Percentiles rank a stretch among this genome's conserved stretches.
phyloP scores from a whole-genome alignment of 2,888 invertebrate genomes.

The Glyphotaelius pellucidus region DNA sequence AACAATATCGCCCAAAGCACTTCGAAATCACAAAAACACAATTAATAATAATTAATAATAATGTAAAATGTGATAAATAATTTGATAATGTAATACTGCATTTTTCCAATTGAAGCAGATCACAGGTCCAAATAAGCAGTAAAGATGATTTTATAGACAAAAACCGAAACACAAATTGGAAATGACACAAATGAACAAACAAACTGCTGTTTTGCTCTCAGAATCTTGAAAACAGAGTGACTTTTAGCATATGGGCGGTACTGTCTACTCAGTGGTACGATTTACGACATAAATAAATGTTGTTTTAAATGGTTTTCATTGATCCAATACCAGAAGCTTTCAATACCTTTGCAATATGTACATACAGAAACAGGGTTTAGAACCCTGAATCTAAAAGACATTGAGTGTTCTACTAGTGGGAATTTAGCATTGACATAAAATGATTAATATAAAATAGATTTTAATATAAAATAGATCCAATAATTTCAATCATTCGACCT shows the following conservation, averaged over 20 bases:
- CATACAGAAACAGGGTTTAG: not conserved
- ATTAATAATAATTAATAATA: no score
- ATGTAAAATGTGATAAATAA: no score
- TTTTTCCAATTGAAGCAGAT: not conserved
- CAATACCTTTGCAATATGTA: not conserved
- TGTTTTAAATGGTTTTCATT: not conserved
- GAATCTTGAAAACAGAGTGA: not conserved
- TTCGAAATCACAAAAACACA: not conserved
- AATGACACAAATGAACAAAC: not conserved
- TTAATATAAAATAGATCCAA: not conserved
- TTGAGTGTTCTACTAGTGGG: not conserved
- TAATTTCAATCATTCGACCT: not conserved
- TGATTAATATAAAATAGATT: not conserved
- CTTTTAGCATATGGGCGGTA: not conserved
- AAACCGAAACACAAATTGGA: not conserved
- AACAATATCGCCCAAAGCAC: not conserved
- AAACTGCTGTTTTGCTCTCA: not conserved
- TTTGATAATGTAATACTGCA: not conserved
- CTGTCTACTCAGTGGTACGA: not conserved
- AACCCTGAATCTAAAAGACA: not conserved
- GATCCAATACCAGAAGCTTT: not conserved
- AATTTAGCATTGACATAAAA: not conserved
- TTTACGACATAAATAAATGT: not conserved
- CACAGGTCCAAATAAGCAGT: not conserved
- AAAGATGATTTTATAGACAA: not conserved